Evolutionary conservation across 1,140 invertebrate genomes (phyloP).

Genomic region (Triops longicaudatus): DNA sequence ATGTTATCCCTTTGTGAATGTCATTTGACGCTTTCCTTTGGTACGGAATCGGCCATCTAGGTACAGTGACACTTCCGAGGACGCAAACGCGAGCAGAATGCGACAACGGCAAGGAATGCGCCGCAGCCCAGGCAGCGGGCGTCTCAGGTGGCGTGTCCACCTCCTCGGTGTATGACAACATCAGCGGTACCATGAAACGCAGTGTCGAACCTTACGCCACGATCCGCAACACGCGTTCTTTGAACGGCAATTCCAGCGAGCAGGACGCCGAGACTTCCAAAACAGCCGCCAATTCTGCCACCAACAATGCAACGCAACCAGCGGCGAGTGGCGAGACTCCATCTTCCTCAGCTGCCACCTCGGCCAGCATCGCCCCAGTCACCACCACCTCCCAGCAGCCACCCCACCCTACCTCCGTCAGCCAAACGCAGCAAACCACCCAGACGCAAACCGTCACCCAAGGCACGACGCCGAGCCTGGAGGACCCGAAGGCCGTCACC

Average conservation of each 20-base stretch:
- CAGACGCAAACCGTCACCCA: constrained; percentile 19
- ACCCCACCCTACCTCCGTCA: constrained; percentile 16
- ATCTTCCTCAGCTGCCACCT: neutral
- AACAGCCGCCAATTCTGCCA: constrained; percentile 13
- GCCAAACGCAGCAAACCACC: constrained; percentile 19
- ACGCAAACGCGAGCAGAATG: constrained; percentile 49
- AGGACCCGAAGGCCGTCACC: neutral
- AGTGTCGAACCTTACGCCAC: constrained; percentile 41
- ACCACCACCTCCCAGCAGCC: constrained; percentile 38
- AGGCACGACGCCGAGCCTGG: neutral
- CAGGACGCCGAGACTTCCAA: constrained; percentile 27
- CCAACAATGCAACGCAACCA: neutral
- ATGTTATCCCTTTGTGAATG: neutral
- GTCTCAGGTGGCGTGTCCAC: constrained; percentile 57
- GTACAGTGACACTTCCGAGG: constrained; percentile 72
- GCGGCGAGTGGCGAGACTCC: neutral
- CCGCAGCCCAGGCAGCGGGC: constrained; percentile 42
- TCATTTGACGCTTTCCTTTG: neutral
- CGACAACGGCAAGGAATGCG: constrained; percentile 44
- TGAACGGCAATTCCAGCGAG: constrained; percentile 26
- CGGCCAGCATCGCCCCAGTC: neutral
- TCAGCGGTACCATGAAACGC: constrained; percentile 41
- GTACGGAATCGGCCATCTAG: constrained; percentile 38
- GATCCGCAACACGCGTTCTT: constrained; percentile 25
- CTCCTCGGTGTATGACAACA: constrained; percentile 82